Conservation (phyloP, 2,888 invertebrate genomes). For the Amitus sp. region DNA sequence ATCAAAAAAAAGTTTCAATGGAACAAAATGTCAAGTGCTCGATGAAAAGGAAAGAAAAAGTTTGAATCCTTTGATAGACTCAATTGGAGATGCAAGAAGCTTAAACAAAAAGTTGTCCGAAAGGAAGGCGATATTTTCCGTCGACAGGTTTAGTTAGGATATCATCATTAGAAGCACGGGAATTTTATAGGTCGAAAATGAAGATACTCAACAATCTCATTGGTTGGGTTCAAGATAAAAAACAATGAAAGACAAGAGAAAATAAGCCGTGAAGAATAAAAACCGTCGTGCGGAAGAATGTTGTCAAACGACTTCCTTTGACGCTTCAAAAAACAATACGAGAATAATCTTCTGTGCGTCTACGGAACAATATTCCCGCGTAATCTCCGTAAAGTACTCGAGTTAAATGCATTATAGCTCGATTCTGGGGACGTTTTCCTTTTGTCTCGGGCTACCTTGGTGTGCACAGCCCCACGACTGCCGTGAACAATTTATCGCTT, state of each 20-base stretch:
- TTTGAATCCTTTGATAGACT: too few species aligned
- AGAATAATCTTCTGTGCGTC: conserved; percentile 35
- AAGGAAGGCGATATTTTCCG: too few species aligned
- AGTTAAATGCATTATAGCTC: conserved; percentile 61
- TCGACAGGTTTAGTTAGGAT: too few species aligned
- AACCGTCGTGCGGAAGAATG: conserved; percentile 11
- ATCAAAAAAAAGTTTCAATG: too few species aligned
- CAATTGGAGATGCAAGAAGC: too few species aligned
- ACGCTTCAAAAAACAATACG: conserved; percentile 42
- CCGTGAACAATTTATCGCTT: conserved; percentile 59
- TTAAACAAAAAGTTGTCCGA: too few species aligned
- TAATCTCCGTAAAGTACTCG: conserved; percentile 57
- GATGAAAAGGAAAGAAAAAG: too few species aligned
- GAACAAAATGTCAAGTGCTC: too few species aligned
- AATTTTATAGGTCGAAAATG: too few species aligned
- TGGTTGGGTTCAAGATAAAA: not conserved
- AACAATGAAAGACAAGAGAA: not conserved
- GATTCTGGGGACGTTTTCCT: conserved; percentile 53
- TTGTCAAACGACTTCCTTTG: conserved; percentile 21
- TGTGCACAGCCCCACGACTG: conserved; percentile 48
- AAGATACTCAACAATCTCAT: not conserved
- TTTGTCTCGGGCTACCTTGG: conserved; percentile 59
- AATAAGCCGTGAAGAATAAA: conserved; percentile 1
- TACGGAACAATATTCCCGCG: conserved; percentile 52
- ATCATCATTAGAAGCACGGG: too few species aligned